phyloP scores from a whole-genome alignment of 1,140 invertebrate species.

The Geopemphigus sp. region DNA sequence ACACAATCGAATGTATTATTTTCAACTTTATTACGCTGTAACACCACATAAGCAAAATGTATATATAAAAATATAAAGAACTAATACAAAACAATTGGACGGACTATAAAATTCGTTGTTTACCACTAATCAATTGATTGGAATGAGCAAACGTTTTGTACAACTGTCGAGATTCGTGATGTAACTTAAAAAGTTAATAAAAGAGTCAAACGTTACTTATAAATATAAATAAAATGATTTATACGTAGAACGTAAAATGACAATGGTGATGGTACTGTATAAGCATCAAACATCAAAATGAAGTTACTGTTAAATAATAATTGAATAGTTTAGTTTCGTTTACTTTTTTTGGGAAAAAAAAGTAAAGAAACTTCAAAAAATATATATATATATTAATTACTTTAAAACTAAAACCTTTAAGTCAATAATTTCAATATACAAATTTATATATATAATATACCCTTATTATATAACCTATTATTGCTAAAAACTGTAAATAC shows the following conservation, averaged over 20 bases:
- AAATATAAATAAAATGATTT: not conserved
- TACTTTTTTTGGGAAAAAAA: too few relatives aligned
- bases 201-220: not conserved
- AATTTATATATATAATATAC: not conserved
- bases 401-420: too few relatives aligned
- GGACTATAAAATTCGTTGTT: not conserved
- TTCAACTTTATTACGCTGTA: not conserved
- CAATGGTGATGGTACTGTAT: too few relatives aligned
- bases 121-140: not conserved
- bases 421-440: not conserved
- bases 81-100: not conserved
- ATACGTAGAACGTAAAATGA: too few relatives aligned
- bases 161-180: not conserved
- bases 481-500: too few relatives aligned
- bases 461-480: not conserved
- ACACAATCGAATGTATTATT: not conserved
- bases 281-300: too few relatives aligned
- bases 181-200: not conserved
- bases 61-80: not conserved
- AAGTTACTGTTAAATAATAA: too few relatives aligned
- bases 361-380: too few relatives aligned
- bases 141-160: not conserved
- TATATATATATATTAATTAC: too few relatives aligned
- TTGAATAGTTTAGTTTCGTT: too few relatives aligned
- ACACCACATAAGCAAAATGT: not conserved